Base-by-base conservation (phyloP, 2,113 vertebrate genomes). In the Gallinago media region DNA sequence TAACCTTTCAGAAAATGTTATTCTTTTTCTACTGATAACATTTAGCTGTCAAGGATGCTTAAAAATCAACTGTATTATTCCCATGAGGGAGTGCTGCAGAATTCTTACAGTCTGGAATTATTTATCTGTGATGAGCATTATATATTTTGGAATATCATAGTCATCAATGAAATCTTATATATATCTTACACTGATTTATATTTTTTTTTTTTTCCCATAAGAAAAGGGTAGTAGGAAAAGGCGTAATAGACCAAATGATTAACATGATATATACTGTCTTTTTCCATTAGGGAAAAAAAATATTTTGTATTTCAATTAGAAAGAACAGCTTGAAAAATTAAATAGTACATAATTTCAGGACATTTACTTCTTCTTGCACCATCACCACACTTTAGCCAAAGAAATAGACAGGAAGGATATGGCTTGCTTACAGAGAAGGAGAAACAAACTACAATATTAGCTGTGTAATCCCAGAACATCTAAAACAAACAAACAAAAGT, bases 181-280 rank as follows among this genome's bases (percentile, higher is more conserved):
- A 36, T 76, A 79, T 42, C 36, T 38, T 56, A 13, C 4, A 34
- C 2, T 27, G 21, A 19, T 27, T 27, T 18, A 1, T 42, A 1
- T 42, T 42, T 42, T 31, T 40, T 38, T 52, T 56, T 77, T 61
- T 3, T 34, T 8, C 25, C 26, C 23, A 3, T 55, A 34, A 61
- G 7, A 59, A 75, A 88, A 82, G 0, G 5, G 2, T 12, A 75
- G 3, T 0, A 27, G 3, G 4, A 78, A 0, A 15, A 78, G 81
- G 3, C 49, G 1, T 31, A 75, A 18, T 26, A 29, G 4, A 4
- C 44, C 6, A 16, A 93, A 76, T 32, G 9, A 8, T 8, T 72
- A 42, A 20, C 8, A 46, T 11, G 9, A 67, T 34, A 62, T 85
- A 49, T 65, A 32, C 2, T 67, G 3, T 16, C 1, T 40, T 65